Conservation (phyloP, 2,113 vertebrate species). For the Microtus oregoni region DNA sequence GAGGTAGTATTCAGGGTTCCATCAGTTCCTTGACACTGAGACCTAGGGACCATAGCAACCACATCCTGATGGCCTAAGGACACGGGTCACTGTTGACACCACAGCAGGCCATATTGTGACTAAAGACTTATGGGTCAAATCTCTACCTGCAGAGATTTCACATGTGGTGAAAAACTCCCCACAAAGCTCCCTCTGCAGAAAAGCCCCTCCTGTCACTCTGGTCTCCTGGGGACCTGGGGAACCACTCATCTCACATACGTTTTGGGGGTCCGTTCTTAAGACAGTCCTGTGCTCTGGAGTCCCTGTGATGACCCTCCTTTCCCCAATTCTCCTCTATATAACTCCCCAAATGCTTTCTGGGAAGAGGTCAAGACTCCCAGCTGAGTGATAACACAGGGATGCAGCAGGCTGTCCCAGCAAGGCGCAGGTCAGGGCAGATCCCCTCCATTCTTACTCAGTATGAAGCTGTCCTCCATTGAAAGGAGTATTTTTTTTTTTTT, state of each 20-base stretch:
- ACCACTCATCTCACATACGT: background rate
- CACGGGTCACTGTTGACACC: background rate
- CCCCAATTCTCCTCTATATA: background rate
- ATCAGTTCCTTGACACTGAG: background rate
- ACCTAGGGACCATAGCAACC: background rate
- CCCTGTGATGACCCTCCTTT: background rate
- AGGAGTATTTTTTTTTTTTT: background rate
- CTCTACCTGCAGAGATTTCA: background rate
- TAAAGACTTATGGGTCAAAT: background rate
- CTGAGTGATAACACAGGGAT: too few species aligned
- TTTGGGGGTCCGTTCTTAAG: background rate
- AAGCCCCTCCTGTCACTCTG: background rate
- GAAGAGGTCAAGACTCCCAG: background rate
- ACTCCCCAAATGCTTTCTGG: background rate
- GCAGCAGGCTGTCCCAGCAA: background rate
- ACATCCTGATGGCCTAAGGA: too few species aligned
- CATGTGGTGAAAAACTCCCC: too few species aligned
- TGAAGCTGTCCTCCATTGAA: background rate
- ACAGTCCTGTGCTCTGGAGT: background rate
- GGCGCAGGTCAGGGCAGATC: fast-evolving
- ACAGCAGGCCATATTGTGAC: background rate
- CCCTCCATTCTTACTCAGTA: fast-evolving
- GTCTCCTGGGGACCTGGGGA: background rate
- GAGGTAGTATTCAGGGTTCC: background rate
- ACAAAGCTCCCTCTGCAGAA: background rate